phyloP scores from a whole-genome alignment of 2,888 invertebrate species.

The Subacronicta megacephala region DNA sequence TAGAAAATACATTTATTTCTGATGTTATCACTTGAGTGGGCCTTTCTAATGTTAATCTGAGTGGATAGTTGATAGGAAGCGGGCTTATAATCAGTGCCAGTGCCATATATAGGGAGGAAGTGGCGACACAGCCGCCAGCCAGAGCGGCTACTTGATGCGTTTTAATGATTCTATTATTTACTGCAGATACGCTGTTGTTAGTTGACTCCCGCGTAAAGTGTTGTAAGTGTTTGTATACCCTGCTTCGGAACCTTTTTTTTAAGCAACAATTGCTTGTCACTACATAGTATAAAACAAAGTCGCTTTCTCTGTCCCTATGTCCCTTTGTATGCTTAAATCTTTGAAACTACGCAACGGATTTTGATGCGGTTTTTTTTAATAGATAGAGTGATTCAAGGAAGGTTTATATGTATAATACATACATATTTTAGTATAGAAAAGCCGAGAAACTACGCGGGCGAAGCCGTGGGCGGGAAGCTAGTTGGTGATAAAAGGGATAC shows the following conservation, averaged over 20 bases:
- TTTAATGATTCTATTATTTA: slow-evolving; percentile 53
- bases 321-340: too few species aligned
- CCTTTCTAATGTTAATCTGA: slow-evolving; percentile 54
- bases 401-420: too few species aligned
- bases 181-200: slow-evolving; percentile 2
- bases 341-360: too few species aligned
- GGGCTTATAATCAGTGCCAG: slow-evolving; percentile 43
- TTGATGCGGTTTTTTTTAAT: too few species aligned
- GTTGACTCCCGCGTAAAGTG: background rate
- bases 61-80: slow-evolving; percentile 43
- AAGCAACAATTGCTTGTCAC: too few species aligned
- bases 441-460: too few species aligned
- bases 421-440: too few species aligned
- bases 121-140: slow-evolving; percentile 33
- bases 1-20: slow-evolving; percentile 47
- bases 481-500: too few species aligned
- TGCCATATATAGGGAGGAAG: slow-evolving; percentile 54
- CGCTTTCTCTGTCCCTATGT: too few species aligned
- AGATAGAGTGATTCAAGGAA: too few species aligned
- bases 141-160: slow-evolving; percentile 28
- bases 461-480: too few species aligned
- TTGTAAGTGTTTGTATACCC: background rate
- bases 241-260: background rate
- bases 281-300: too few species aligned
- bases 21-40: slow-evolving; percentile 38